Evolutionary conservation across 2,113 vertebrate genomes (phyloP).

Genomic region (Callipepla californica): DNA sequence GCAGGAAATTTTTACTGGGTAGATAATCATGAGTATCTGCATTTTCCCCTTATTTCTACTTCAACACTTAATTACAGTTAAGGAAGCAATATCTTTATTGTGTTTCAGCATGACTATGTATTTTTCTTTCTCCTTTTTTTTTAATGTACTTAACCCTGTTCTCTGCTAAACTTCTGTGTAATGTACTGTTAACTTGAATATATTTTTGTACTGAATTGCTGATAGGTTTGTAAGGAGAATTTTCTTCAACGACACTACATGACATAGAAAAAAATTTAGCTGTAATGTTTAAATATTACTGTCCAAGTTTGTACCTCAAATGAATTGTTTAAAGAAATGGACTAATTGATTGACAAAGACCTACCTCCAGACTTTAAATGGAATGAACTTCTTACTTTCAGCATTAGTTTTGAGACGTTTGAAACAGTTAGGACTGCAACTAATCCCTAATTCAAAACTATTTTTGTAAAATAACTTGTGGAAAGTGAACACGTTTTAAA

Average conservation of each 20-base stretch:
- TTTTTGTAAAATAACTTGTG: conserved; percentile 83
- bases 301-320: conserved; percentile 92
- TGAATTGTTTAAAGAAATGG: conserved; percentile 83
- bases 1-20: conserved; percentile 79
- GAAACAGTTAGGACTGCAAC: conserved; percentile 86
- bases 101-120: conserved; percentile 80
- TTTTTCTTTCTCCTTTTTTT: conserved; percentile 75
- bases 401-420: conserved; percentile 76
- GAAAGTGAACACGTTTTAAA: conserved; percentile 80
- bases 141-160: conserved; percentile 81
- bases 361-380: conserved; percentile 94
- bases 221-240: conserved; percentile 86
- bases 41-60: conserved; percentile 69
- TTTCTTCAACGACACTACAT: conserved; percentile 84
- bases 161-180: conserved; percentile 86
- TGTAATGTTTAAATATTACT: conserved; percentile 84
- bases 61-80: conserved; percentile 82
- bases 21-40: conserved; percentile 77
- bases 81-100: conserved; percentile 81
- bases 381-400: conserved; percentile 83
- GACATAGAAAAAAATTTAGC: conserved; percentile 80
- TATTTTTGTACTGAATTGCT: conserved; percentile 91
- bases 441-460: conserved; percentile 82
- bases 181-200: conserved; percentile 93
- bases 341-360: conserved; percentile 89